A percentile compares a stretch with the other conserved stretches of the same genome.
phyloP scores from a whole-genome alignment of 2,113 vertebrate genomes.

The Chrysochloris asiatica region DNA sequence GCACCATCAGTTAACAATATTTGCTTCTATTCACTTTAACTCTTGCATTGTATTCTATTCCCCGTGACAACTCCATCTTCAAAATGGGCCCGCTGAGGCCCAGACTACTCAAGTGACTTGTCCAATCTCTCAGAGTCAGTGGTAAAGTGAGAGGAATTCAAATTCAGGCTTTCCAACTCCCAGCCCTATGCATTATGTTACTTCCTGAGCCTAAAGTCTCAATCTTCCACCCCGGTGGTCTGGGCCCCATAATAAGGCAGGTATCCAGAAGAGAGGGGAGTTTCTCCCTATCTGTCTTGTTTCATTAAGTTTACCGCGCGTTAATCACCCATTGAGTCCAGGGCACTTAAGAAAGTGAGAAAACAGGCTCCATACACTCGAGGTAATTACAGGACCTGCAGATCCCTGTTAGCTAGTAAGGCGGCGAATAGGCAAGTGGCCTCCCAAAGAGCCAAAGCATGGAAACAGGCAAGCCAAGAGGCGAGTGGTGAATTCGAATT shows the following conservation, averaged over 20 bases:
- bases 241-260: background rate
- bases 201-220: background rate
- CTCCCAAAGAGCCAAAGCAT: background rate
- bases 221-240: conserved; percentile 34
- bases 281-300: background rate
- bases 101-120: background rate
- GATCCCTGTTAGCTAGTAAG: background rate
- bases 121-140: background rate
- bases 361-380: background rate
- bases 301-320: conserved; percentile 25
- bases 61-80: conserved; percentile 23
- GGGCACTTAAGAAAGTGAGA: background rate
- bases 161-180: conserved; percentile 7
- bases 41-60: conserved; percentile 50
- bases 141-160: background rate
- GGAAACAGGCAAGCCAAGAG: background rate
- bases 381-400: background rate
- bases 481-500: conserved; percentile 60
- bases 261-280: background rate
- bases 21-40: too few species aligned
- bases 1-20: too few species aligned
- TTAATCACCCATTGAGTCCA: conserved; percentile 21
- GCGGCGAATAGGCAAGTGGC: background rate
- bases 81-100: background rate
- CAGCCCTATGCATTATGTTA: background rate